Conservation (phyloP, 2,888 invertebrate species). For the Nymphalis c-album region DNA sequence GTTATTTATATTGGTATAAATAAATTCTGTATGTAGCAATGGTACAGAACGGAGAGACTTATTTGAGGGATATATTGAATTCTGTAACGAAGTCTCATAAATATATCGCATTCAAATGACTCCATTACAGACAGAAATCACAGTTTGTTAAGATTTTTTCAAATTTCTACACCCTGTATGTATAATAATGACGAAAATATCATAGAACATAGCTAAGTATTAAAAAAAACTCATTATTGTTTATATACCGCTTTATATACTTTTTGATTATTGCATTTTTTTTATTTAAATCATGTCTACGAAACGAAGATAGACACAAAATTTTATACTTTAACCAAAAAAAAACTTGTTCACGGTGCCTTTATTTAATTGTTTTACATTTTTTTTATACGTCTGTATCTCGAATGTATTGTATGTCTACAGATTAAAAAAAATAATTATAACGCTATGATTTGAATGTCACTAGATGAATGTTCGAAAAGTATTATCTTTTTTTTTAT, state of each 20-base stretch:
- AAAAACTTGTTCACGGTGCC: conserved; percentile 15
- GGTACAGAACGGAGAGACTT: no score
- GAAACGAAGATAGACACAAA: conserved; percentile 17
- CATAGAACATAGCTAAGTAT: conserved; percentile 1
- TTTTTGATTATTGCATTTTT: conserved; percentile 32
- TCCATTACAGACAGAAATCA: no score
- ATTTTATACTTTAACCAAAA: conserved; percentile 9
- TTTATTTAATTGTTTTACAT: conserved; percentile 4
- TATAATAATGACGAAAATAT: conserved; percentile 2
- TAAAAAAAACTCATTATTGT: conserved; percentile 13
- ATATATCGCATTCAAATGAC: no score
- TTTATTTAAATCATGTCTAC: conserved; percentile 28
- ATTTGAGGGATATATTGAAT: no score
- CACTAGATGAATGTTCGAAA: background rate
- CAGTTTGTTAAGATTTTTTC: background rate
- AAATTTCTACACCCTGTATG: background rate
- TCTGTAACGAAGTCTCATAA: no score
- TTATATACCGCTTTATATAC: conserved; percentile 21
- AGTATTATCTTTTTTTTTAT: background rate
- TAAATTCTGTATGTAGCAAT: no score
- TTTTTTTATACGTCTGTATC: background rate
- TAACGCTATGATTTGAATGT: background rate
- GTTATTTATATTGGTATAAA: no score
- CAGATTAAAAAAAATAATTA: background rate
- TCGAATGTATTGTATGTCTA: background rate